Conservation (phyloP, 2,113 vertebrate species). For the Albula goreensis region DNA sequence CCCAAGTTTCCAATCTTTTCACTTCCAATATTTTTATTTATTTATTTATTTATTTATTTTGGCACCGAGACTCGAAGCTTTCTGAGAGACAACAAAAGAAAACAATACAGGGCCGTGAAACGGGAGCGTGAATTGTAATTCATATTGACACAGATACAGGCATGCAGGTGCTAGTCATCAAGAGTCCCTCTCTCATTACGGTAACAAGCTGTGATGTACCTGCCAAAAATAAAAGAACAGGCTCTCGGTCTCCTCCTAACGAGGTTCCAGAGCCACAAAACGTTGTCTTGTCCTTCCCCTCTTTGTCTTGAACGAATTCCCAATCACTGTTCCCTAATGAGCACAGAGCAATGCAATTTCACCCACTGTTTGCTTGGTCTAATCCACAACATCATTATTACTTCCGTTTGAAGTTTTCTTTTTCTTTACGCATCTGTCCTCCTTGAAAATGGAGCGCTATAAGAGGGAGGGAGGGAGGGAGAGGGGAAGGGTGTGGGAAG, state of each 20-base stretch:
- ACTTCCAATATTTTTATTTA: background rate
- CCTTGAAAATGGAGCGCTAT: background rate
- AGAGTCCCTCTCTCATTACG: background rate
- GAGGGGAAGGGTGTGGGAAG: background rate
- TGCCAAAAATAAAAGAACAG: background rate
- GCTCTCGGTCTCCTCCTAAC: background rate
- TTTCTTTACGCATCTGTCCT: background rate
- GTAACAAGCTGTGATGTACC: background rate
- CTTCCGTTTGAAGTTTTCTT: background rate
- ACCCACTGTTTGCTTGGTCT: background rate
- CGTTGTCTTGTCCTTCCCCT: background rate
- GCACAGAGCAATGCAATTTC: background rate
- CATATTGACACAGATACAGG: background rate
- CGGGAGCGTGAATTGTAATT: no score
- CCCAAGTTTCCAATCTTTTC: background rate
- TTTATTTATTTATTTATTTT: slow-evolving; percentile 2
- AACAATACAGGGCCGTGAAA: background rate
- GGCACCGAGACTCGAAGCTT: no score
- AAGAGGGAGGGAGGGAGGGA: background rate
- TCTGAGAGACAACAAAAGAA: background rate
- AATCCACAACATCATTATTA: slow-evolving; percentile 10
- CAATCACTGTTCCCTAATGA: background rate
- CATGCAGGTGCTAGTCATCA: background rate
- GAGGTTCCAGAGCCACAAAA: background rate
- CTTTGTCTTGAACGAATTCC: background rate